A percentile compares a stretch with the other conserved stretches of the same genome.
Conservation (phyloP, 2,888 invertebrate species). For the Fissipunctia ypsillon region DNA sequence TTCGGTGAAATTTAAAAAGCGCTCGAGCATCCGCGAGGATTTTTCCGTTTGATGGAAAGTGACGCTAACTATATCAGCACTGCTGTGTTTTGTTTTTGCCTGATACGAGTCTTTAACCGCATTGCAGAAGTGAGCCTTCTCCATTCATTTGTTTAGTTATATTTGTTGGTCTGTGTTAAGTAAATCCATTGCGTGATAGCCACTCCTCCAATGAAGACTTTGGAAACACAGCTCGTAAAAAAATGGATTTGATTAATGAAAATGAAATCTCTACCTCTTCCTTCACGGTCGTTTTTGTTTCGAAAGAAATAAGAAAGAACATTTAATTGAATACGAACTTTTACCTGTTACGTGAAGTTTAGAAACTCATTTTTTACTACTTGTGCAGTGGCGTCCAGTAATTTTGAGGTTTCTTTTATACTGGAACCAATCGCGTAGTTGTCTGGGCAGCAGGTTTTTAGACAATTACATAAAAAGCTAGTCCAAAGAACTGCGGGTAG, state of each 20-base stretch:
- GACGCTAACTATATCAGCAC: too few species aligned
- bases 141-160: background rate
- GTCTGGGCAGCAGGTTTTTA: background rate
- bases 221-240: slow-evolving; percentile 8
- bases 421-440: background rate
- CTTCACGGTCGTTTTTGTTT: slow-evolving; percentile 31
- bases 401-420: background rate
- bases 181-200: slow-evolving; percentile 42
- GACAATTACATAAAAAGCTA: background rate
- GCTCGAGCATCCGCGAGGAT: too few species aligned
- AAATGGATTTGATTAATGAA: slow-evolving; percentile 20
- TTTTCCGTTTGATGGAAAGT: too few species aligned
- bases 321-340: background rate
- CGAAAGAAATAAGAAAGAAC: slow-evolving; percentile 4
- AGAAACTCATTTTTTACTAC: background rate
- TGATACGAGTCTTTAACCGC: too few species aligned
- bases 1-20: too few species aligned
- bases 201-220: slow-evolving; percentile 41
- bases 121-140: slow-evolving; percentile 3
- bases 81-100: background rate
- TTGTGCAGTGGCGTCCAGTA: background rate
- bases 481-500: background rate
- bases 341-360: background rate
- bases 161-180: background rate
- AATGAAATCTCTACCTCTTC: slow-evolving; percentile 6